These are phyloP conservation scores for Dermochelys coriacea DNA, from an alignment of 2,797 vertebrate species.

Conservation along the genomic window DNA sequence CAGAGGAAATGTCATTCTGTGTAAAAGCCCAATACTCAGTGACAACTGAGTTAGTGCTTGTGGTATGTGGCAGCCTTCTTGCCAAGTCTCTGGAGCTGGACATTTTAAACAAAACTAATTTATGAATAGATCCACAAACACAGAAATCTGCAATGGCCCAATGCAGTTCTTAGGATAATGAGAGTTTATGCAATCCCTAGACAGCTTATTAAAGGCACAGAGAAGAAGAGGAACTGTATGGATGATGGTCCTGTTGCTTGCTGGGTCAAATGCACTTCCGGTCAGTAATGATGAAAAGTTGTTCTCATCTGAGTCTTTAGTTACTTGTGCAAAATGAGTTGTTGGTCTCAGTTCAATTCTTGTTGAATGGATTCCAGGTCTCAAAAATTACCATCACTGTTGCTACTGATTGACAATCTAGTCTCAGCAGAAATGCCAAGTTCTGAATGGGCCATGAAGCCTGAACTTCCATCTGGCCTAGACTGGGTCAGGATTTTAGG, in stretches of 20 bases:
- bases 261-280: neutral
- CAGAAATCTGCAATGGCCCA: neutral
- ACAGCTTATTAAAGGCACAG: accelerated
- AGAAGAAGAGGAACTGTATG: neutral
- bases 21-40: constrained; percentile 27
- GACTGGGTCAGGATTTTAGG: neutral
- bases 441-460: neutral
- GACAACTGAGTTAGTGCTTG: constrained; percentile 59
- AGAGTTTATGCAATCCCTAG: neutral
- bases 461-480: neutral
- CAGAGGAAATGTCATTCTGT: constrained; percentile 30
- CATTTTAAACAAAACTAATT: constrained; percentile 27
- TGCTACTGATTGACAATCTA: neutral
- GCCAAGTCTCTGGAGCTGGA: constrained; percentile 68
- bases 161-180: neutral
- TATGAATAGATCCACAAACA: constrained; percentile 21
- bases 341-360: neutral
- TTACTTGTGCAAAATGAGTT: constrained; percentile 9
- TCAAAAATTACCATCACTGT: neutral
- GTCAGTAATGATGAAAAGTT: neutral
- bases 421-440: neutral
- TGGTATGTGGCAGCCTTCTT: constrained; percentile 22
- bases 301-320: neutral
- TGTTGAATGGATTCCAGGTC: neutral
- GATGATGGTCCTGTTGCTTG: neutral